A percentile compares a stretch with the other conserved stretches of the same genome.
These are phyloP conservation scores for Crotalus adamanteus DNA, from an alignment of 2,797 vertebrate genomes.

Conservation along the genomic window DNA sequence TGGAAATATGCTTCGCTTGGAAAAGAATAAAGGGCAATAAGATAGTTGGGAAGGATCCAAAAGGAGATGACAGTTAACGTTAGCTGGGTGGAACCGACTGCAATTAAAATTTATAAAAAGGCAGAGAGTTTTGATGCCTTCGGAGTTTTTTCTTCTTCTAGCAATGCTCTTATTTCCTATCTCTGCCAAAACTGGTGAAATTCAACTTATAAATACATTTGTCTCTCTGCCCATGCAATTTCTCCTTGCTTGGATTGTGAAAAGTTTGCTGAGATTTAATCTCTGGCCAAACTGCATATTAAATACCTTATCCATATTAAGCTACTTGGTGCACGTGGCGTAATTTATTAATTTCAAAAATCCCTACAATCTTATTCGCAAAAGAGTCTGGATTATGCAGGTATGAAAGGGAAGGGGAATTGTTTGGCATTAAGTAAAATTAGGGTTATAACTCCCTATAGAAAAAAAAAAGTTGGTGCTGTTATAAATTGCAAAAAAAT, in stretches of 20 bases:
- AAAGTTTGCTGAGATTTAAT: slow-evolving; percentile 27
- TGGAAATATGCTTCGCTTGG: neutral
- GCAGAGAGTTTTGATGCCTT: neutral
- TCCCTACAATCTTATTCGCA: slow-evolving; percentile 69
- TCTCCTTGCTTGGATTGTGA: neutral
- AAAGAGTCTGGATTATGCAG: slow-evolving; percentile 71
- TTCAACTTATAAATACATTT: neutral
- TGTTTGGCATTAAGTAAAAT: slow-evolving; percentile 71
- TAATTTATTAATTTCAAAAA: slow-evolving; percentile 47
- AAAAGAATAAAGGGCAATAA: neutral
- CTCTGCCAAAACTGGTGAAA: neutral
- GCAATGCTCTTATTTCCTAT: neutral
- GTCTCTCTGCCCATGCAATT: neutral
- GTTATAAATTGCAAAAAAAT: slow-evolving; percentile 58
- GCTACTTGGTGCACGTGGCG: slow-evolving; percentile 33
- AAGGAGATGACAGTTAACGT: neutral
- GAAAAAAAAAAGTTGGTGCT: slow-evolving; percentile 55
- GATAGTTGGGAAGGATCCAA: neutral
- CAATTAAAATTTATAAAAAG: neutral
- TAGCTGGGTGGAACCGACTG: neutral
- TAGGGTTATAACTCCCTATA: slow-evolving; percentile 58
- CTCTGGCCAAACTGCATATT: neutral
- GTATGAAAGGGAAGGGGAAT: slow-evolving; percentile 66
- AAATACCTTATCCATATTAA: slow-evolving; percentile 37
- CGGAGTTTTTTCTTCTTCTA: neutral